These are phyloP conservation scores for Xiphophorus couchianus DNA, from an alignment of 2,113 vertebrate species.

Conservation along the genomic window DNA sequence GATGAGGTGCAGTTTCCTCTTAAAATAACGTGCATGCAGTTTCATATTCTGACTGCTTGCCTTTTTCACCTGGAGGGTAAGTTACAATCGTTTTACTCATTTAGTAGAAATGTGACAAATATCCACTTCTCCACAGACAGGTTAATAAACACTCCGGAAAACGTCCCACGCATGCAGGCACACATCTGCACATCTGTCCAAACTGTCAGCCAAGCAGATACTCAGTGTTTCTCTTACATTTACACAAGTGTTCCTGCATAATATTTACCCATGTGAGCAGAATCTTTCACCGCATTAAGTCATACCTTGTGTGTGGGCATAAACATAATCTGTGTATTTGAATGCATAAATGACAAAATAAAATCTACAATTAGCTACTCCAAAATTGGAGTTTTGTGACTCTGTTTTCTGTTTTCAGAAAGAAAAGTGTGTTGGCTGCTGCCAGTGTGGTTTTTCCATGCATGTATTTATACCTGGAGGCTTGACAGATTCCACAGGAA, in stretches of 20 bases:
- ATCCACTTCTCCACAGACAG: constrained; percentile 41
- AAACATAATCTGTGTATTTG: background rate
- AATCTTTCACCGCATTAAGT: constrained; percentile 18
- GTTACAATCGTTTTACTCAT: constrained; percentile 56
- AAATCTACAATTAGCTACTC: background rate
- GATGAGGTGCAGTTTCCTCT: constrained; percentile 57
- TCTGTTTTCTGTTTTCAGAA: background rate
- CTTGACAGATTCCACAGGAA: constrained; percentile 65
- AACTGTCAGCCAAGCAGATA: constrained; percentile 27
- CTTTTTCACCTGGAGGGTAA: constrained; percentile 49
- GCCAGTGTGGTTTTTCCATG: background rate
- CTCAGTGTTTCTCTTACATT: background rate
- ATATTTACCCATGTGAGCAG: constrained; percentile 57
- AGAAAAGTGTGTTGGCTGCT: constrained; percentile 1
- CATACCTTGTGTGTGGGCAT: background rate
- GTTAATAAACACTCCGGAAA: constrained; percentile 51
- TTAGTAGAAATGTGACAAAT: constrained; percentile 38
- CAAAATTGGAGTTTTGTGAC: background rate
- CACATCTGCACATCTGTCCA: constrained; percentile 54
- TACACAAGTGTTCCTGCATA: constrained; percentile 23
- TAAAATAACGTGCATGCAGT: constrained; percentile 51
- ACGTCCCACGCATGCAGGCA: constrained; percentile 44
- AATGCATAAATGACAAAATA: constrained; percentile 3
- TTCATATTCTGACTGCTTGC: constrained; percentile 30
- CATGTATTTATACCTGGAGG: constrained; percentile 28